Base-by-base conservation (phyloP, 2,797 vertebrate genomes). In the Pteropus rufus region DNA sequence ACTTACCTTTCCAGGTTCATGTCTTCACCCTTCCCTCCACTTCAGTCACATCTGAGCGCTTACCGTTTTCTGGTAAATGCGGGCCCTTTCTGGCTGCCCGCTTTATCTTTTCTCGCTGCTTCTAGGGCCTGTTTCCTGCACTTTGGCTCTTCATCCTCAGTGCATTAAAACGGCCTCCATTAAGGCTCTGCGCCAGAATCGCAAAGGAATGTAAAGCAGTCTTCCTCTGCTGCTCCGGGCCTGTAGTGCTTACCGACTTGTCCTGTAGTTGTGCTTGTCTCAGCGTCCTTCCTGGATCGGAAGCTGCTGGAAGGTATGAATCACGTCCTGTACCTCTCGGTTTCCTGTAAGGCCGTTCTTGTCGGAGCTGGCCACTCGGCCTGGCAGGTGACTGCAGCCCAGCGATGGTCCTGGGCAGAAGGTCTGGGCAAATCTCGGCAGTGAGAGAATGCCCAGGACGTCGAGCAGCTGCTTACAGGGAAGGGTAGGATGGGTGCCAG, bases 291-390 rank as follows among this genome's bases (percentile, higher is more conserved):
- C 60, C 81, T 84, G 70, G 75, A 94, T 81, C 54, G 10, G 34
- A 21, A 15, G 34, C 56, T 81, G 92, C 83, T 80, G 89, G 80
- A 90, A 94, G 94, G 56, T 64, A 46, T 96, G 95, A 93, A 70
- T 96, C 95, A 95, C 15, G 52, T 54, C 72, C 76, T 81, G 12
- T 41, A 23, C 44, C 2, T 56, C 34, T 70, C 64, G 69, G 18
- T 92, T 96, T 91, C 80, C 76, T 89, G n/a, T 7, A 29, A 31
- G 54, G 54, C 83, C 69, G 21, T 81, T 94, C 93, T 92, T 95
- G 90, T 94, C 9, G 31, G 87, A 93, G 92, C 90, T 60, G 76
- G 92, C 80, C 49, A 0, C 60, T 82, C 70, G 31, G 41, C 70
- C 72, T n/a, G 58, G 64, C 54, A 44, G 65, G 15, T 41, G 49